Percentiles rank a stretch among this genome's conserved stretches.
Conservation (phyloP, 2,888 invertebrate genomes). For the Melanchra persicariae region DNA sequence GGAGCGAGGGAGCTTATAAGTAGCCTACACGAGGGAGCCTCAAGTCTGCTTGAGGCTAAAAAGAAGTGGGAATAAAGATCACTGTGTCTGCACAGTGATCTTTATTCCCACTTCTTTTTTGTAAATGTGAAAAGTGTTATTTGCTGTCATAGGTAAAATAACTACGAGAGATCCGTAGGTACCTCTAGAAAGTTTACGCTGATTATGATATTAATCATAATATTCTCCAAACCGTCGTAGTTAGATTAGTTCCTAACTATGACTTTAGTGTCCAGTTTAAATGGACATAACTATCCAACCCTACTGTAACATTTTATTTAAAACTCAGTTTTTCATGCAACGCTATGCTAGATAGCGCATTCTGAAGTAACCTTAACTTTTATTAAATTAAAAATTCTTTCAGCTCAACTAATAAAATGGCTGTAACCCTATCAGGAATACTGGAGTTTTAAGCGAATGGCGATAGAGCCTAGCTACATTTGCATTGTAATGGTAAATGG, state of each 20-base stretch:
- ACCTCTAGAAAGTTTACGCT: too few relatives aligned
- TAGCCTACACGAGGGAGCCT: too few relatives aligned
- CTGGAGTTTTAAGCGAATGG: conserved; percentile 11
- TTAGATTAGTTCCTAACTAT: background rate
- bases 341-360: background rate
- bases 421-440: conserved; percentile 2
- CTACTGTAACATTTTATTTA: background rate
- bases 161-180: too few relatives aligned
- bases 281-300: background rate
- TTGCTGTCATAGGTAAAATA: too few relatives aligned
- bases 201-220: too few relatives aligned
- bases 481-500: conserved; percentile 32
- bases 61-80: too few relatives aligned
- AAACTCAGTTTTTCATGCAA: background rate
- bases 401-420: background rate
- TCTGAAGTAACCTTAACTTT: background rate
- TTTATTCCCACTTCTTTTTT: too few relatives aligned
- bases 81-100: too few relatives aligned
- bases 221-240: background rate
- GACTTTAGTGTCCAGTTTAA: background rate
- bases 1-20: background rate
- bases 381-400: conserved; percentile 8
- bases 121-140: too few relatives aligned
- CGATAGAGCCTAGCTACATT: conserved; percentile 7
- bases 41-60: too few relatives aligned